Base-by-base conservation (phyloP, 1,140 invertebrate species). In the Mamestra configurata region DNA sequence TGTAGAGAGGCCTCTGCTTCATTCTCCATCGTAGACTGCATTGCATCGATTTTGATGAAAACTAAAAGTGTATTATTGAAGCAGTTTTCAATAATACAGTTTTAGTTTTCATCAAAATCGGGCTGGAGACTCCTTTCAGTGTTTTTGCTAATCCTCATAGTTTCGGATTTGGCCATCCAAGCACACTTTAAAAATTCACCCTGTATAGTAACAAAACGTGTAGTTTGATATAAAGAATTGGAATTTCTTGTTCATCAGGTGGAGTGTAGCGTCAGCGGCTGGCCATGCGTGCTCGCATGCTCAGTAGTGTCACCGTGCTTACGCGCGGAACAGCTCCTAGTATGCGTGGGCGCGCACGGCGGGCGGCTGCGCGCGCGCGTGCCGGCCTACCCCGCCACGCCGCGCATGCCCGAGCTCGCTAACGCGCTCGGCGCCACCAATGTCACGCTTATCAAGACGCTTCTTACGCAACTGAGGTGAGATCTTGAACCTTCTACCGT, bases 291-390 rank as follows among this genome's bases (percentile, higher is more conserved):
- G 83, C 95, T 99, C 40, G 98, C 98, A 43, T 97, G 99, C 55
- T 98, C 98, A 1, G 96, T 99, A 75, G 94, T 99, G 20, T 97
- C 97, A 80, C 98, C 98, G 10, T 99, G 98, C 92, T 95, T 99
- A 83, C 96, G 98, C 82, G 98, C 98, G 0, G 99, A 99, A 92
- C 97, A 98, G 89, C 96, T 99, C 79, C 95, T 99, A 40, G 97
- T 99, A 20, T 98, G 98, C 51, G 98, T 99, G 40, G 98, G 99
- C 89, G 98, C 98, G 53, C 98, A 99, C 89, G 98, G 98, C n/a
- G 99, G 99, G 5, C 97, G 98, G 93, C 96, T 98, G 79, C 97
- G 97, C 49, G 98, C 98, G 84, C 98, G 99, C 89, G 97, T 99
- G 49, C 98, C 98, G 15, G 98, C 98, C 89, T 98, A 98, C 93